Conservation (phyloP, 37 sponge, comb jelly and placozoan genomes). For the Aplysina aerophoba region DNA sequence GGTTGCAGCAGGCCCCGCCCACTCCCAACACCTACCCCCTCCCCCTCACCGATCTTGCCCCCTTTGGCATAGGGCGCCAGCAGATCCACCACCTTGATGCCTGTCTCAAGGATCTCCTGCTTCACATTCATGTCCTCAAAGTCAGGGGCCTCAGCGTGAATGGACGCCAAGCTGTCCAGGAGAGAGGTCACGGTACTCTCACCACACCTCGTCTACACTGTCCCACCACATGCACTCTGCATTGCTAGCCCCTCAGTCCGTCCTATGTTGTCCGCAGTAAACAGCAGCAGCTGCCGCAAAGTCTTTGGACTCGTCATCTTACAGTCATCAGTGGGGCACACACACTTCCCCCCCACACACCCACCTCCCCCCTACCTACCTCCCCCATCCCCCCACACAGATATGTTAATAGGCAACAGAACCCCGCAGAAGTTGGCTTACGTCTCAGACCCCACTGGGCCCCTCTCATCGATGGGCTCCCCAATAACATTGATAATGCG, state of each 20-base stretch:
- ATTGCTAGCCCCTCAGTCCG: slow-evolving; percentile 30
- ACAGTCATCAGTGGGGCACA: too few relatives aligned
- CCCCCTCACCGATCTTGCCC: slow-evolving; percentile 94
- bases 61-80: slow-evolving; percentile 98
- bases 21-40: background rate
- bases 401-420: background rate
- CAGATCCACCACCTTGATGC: slow-evolving; percentile 99
- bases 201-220: too few relatives aligned
- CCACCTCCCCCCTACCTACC: too few relatives aligned
- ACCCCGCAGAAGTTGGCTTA: slow-evolving; percentile 38
- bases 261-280: slow-evolving; percentile 30
- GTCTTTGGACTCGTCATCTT: too few relatives aligned
- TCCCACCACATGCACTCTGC: background rate
- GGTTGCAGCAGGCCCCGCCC: background rate
- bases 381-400: too few relatives aligned
- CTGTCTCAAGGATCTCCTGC: slow-evolving; percentile 98
- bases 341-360: too few relatives aligned
- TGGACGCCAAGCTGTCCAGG: slow-evolving; percentile 39
- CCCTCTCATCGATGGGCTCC: slow-evolving; percentile 98
- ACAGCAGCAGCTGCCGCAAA: background rate
- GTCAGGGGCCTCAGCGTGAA: slow-evolving; percentile 98
- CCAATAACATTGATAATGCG: slow-evolving; percentile 99
- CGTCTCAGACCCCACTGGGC: slow-evolving; percentile 82
- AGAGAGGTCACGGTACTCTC: too few relatives aligned
- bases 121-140: slow-evolving; percentile 98